These are phyloP conservation scores for Episyrphus balteatus DNA, from an alignment of 1,140 invertebrate genomes.

Conservation along the genomic window DNA sequence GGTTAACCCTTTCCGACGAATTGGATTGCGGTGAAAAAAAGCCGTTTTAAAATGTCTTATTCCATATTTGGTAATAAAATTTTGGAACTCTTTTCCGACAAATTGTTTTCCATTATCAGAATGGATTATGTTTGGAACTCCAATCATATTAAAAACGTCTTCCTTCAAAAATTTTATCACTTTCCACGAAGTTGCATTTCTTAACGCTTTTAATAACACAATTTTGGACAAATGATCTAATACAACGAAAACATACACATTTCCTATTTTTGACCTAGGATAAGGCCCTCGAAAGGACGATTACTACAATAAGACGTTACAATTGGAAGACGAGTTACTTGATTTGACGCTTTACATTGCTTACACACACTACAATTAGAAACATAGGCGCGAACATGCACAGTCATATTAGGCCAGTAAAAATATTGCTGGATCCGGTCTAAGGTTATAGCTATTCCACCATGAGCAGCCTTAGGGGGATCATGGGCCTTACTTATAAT, in stretches of 20 bases:
- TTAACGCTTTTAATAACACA: conserved; percentile 3
- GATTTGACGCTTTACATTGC: background rate
- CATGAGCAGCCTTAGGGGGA: background rate
- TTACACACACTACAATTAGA: conserved; percentile 2
- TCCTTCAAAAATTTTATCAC: background rate
- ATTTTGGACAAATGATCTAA: conserved; percentile 5
- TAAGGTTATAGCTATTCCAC: background rate
- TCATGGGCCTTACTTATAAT: background rate
- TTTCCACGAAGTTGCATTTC: background rate
- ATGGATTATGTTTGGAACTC: conserved; percentile 5
- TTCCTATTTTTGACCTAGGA: conserved; percentile 4
- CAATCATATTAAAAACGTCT: conserved; percentile 2
- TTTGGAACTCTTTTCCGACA: background rate
- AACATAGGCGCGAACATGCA: background rate
- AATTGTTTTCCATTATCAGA: conserved; percentile 7
- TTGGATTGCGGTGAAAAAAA: background rate
- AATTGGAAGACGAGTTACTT: background rate
- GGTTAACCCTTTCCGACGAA: background rate
- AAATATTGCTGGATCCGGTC: background rate
- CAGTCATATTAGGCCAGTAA: conserved; percentile 3
- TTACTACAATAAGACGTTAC: background rate
- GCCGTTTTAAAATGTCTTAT: conserved; percentile 1
- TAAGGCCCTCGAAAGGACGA: conserved; percentile 2
- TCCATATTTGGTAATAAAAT: background rate
- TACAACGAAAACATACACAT: conserved; percentile 5